Evolutionary conservation across 2,888 invertebrate genomes (phyloP).

Genomic region (Drosophila mayaguana): DNA sequence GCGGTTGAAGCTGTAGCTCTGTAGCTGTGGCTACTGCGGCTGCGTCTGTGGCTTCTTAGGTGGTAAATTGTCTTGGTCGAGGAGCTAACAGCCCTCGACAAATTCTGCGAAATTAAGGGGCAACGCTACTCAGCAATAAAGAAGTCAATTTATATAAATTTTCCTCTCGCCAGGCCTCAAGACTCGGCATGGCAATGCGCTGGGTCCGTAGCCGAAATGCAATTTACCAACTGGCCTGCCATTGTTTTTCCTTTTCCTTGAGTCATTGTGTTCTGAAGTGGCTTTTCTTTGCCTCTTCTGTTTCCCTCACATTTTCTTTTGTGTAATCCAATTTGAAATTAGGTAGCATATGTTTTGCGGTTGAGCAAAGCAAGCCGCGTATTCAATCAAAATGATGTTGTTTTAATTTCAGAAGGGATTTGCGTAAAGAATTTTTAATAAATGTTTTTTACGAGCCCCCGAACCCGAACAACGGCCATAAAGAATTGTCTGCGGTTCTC

Average conservation of each 20-base stretch:
- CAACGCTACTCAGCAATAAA: constrained; percentile 71
- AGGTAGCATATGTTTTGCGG: constrained; percentile 79
- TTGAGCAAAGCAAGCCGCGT: constrained; percentile 37
- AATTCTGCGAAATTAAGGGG: constrained; percentile 78
- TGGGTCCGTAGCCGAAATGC: constrained; percentile 67
- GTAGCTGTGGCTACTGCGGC: constrained; percentile 58
- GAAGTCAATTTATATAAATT: constrained; percentile 82
- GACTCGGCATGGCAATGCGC: constrained; percentile 10
- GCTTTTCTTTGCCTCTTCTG: constrained; percentile 52
- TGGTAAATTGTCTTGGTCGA: constrained; percentile 70
- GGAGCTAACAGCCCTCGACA: constrained; percentile 41
- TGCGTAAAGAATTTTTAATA: constrained; percentile 82
- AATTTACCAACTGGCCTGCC: constrained; percentile 68
- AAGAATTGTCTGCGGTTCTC: constrained; percentile 53
- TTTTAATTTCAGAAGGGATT: constrained; percentile 78
- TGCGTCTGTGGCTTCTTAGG: constrained; percentile 75
- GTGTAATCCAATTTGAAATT: constrained; percentile 72
- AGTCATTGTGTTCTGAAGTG: constrained; percentile 49
- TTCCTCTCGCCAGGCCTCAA: constrained; percentile 59
- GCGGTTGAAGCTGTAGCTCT: constrained; percentile 41
- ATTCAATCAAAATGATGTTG: constrained; percentile 82
- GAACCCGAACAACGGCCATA: constrained; percentile 40
- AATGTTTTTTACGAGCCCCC: constrained; percentile 57
- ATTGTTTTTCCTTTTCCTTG: constrained; percentile 55
- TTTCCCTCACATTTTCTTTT: constrained; percentile 52